Base-by-base conservation (phyloP, 2,888 invertebrate species). In the Candidula unifasciata region DNA sequence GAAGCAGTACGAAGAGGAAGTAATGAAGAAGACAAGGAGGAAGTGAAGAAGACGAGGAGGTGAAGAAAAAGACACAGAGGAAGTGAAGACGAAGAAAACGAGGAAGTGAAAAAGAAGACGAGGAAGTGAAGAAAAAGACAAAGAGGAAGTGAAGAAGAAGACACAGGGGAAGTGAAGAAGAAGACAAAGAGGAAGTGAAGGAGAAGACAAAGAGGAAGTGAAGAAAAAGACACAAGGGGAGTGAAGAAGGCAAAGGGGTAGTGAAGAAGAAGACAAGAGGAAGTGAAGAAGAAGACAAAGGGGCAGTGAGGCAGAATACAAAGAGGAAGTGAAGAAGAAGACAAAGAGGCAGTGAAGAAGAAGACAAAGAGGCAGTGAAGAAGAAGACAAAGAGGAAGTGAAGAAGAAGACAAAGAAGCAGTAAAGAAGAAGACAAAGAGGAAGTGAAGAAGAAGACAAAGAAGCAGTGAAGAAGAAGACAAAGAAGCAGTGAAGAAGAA, bases 31-130 rank as follows among this genome's bases (percentile, higher is more conserved):
- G 37, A 6, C 37, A 57, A 33, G 54, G 18, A 16, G 71, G 71
- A 57, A 6, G 35, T 54, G 80, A 81, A 71, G 57, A 33, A 81
- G 30, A 71, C 30, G 54, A 57, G 33, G 30, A 81, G 54, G 57
- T 54, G 54, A 54, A 71, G 44, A 44, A 10, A 44, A 10, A 44
- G 44, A 44, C 5, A 44, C 44, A 44, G 44, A 44, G 44, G 10
- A 10, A 60, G 54, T 73, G 33, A 30, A 8, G 33, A 52, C n/a
- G n/a, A n/a, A n/a, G 80, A 68, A 33, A 73, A 30, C 16, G 37
- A 83, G 27, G 52, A 24, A 77, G 73, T 57, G 60, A 73, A 21
- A 74, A 1, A 27, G 35, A 6, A 66, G 66, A 66, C n/a, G n/a
- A n/a, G n/a, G n/a, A n/a, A n/a, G n/a, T n/a, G n/a, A 18, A 74